Base-by-base conservation (phyloP, 2,888 invertebrate species). In the Eristalis arbustorum region DNA sequence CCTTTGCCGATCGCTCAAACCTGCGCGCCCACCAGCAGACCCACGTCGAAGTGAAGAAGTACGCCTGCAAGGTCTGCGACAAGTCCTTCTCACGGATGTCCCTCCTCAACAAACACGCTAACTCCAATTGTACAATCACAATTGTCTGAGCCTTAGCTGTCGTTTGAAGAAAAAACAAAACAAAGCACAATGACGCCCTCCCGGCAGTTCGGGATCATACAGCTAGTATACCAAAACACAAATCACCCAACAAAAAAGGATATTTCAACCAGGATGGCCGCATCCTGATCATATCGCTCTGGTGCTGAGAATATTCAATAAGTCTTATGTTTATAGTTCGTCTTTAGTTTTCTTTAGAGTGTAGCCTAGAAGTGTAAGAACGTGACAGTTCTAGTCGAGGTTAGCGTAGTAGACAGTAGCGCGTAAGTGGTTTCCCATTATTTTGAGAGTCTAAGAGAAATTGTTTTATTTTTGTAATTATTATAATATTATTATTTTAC, bases 11-110 rank as follows among this genome's bases (percentile, higher is more conserved):
- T 90, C 92, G 92, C 56, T 92, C 92, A n/a, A 92, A 92, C 81
- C 89, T 92, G 88, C 90, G 92, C 6, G 92, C 92, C 13, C 92
- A 92, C 71, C 92, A 92, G 69, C 92, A 92, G 81, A 92, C 92
- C 0, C 92, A 92, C 74, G 91, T 92, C 57, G 92, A 92, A 4
- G 90, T 92, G 5, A 92, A 92, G 89, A 92, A 92, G 82, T 92
- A 92, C 75, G 91, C 90, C 76, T 92, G 92, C 89, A 90, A 91
- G 63, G 89, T 91, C 6, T 92, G 92, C 89, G 88, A 90, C 84
- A 92, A 92, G 81, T 92, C 92, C 78, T 92, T 92, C 89, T 92
- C 92, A 18, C 90, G 92, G 88, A 92, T 92, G 92, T 92, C 92
- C 2, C 89, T 92, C 62, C 90, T 92, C 40, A 91, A 91, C 88